Evolutionary conservation across 2,113 vertebrate species (phyloP).

Genomic region (Physeter macrocephalus): DNA sequence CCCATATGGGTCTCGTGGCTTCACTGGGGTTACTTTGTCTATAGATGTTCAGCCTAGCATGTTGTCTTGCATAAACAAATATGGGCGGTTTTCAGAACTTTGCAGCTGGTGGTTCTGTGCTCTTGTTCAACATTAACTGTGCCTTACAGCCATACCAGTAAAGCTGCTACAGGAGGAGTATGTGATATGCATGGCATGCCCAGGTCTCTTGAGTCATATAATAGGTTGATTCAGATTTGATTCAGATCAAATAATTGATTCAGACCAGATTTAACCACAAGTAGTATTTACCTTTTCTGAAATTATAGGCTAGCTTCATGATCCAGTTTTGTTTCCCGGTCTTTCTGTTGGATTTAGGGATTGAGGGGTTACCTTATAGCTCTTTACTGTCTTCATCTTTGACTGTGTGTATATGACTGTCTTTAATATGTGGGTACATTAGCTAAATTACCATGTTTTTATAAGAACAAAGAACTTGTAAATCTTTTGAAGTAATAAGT

Average conservation of each 20-base stretch:
- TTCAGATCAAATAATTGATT: no score
- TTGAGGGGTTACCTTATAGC: neutral
- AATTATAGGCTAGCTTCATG: neutral
- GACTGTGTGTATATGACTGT: neutral
- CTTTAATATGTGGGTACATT: neutral
- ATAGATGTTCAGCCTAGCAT: neutral
- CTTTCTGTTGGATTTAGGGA: neutral
- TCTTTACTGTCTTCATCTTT: neutral
- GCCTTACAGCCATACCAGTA: neutral
- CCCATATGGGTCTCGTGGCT: neutral
- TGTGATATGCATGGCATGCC: neutral
- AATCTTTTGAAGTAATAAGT: constrained; percentile 39
- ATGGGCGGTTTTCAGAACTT: neutral
- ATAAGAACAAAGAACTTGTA: neutral
- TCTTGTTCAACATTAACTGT: neutral
- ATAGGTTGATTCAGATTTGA: no score
- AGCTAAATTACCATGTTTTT: neutral
- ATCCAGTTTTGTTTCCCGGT: neutral
- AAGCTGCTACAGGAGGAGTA: neutral
- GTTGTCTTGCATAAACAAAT: no score
- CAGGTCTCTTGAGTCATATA: neutral
- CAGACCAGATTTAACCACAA: neutral
- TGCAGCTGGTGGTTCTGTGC: neutral
- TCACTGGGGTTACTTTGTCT: neutral
- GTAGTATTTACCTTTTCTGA: constrained; percentile 8